Percentiles rank a stretch among this genome's conserved stretches.
phyloP scores from a whole-genome alignment of 2,113 vertebrate genomes.

The Dendrocopos noguchii region DNA sequence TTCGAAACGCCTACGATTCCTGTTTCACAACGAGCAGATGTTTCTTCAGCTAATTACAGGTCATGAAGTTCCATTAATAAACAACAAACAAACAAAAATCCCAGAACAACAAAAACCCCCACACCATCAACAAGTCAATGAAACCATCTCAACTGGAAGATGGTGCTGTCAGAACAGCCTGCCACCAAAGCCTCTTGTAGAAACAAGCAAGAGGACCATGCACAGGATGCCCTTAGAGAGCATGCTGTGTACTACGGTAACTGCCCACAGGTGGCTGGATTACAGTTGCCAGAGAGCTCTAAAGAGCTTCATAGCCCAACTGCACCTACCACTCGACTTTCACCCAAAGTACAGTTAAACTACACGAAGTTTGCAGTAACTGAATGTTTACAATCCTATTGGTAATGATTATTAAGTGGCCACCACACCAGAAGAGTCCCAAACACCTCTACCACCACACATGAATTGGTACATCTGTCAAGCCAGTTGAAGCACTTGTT shows the following conservation, averaged over 20 bases:
- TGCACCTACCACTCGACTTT: neutral
- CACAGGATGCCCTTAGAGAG: neutral
- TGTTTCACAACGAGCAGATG: neutral
- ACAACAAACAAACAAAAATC: neutral
- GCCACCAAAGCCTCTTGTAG: rapidly evolving
- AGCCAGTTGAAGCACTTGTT: neutral
- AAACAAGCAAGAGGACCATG: neutral
- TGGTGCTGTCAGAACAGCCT: neutral
- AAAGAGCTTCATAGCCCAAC: neutral
- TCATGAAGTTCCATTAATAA: neutral
- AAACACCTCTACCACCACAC: neutral
- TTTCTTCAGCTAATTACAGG: neutral
- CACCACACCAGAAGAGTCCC: neutral
- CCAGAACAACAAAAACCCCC: too few relatives aligned
- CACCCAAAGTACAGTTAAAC: neutral
- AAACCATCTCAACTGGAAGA: neutral
- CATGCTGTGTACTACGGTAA: neutral
- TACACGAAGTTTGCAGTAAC: neutral
- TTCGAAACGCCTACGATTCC: neutral
- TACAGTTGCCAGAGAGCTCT: neutral
- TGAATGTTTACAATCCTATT: neutral
- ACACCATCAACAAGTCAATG: neutral
- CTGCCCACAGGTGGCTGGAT: neutral
- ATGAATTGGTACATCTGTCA: rapidly evolving
- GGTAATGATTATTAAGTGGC: neutral